Percentiles rank a stretch among this genome's conserved stretches.
phyloP scores from a whole-genome alignment of 2,888 invertebrate genomes.

The Phengaris alcon region DNA sequence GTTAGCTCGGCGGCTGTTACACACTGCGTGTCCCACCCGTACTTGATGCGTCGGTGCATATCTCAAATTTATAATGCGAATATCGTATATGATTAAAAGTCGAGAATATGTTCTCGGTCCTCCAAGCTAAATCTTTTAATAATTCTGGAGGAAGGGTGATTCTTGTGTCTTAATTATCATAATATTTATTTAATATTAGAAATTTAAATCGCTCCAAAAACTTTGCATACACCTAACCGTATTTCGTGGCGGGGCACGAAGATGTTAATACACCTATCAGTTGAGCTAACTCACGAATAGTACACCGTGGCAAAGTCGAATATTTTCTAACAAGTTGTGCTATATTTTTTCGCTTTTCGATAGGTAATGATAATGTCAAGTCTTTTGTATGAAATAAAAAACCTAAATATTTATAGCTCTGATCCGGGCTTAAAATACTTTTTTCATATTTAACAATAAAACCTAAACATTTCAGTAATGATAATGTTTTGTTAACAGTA shows the following conservation, averaged over 20 bases:
- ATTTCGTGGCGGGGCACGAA: constrained; percentile 33
- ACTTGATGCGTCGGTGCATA: constrained; percentile 17
- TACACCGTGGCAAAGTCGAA: too few relatives aligned
- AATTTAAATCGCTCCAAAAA: constrained; percentile 34
- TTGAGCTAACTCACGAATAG: too few relatives aligned
- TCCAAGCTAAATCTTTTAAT: too few relatives aligned
- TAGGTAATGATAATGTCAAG: too few relatives aligned
- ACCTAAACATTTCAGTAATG: constrained; percentile 33
- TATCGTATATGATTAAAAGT: too few relatives aligned
- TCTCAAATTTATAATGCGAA: constrained; percentile 5
- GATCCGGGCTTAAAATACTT: constrained; percentile 30
- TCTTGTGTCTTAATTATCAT: too few relatives aligned
- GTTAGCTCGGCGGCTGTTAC: too few relatives aligned
- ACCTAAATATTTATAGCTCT: constrained; percentile 33
- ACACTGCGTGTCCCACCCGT: constrained; percentile 15
- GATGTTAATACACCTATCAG: constrained; percentile 32
- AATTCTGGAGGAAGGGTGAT: too few relatives aligned
- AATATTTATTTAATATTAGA: too few relatives aligned
- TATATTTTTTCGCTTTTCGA: too few relatives aligned
- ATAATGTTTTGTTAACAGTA: constrained; percentile 32
- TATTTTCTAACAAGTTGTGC: too few relatives aligned
- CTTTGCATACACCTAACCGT: constrained; percentile 35
- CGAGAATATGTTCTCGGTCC: too few relatives aligned
- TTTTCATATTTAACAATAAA: constrained; percentile 34
- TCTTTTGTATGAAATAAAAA: constrained; percentile 30